Evolutionary conservation across 2,113 vertebrate genomes (phyloP).

Genomic region (Papio anubis): DNA sequence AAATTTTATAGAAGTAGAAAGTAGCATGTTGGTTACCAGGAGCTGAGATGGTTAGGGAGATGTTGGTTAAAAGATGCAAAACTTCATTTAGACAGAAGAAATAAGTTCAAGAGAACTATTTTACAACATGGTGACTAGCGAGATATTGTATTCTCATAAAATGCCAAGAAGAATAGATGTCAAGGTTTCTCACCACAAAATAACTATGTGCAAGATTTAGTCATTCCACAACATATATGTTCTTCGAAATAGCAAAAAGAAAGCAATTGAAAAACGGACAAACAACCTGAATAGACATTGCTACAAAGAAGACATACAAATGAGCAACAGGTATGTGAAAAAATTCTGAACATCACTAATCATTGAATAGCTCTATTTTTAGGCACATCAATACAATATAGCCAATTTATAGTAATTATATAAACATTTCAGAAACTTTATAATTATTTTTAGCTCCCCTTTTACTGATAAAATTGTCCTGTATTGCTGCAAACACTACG

Average conservation of each 20-base stretch:
- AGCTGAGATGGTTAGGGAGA: background rate
- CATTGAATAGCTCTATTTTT: background rate
- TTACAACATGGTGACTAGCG: background rate
- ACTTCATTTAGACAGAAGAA: background rate
- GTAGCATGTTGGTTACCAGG: background rate
- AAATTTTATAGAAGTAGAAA: background rate
- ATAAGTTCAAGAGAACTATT: background rate
- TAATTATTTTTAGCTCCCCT: background rate
- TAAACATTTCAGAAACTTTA: background rate
- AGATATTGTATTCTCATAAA: background rate
- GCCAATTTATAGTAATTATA: background rate
- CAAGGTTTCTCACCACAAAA: background rate
- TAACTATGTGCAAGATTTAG: background rate
- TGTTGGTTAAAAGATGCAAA: background rate
- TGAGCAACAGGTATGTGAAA: too few relatives aligned
- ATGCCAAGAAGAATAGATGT: background rate
- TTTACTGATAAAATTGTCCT: constrained; percentile 10
- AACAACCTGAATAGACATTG: too few relatives aligned
- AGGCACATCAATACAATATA: background rate
- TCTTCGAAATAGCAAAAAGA: background rate
- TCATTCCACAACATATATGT: background rate
- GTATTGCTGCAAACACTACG: background rate
- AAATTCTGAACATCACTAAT: too few relatives aligned
- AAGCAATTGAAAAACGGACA: too few relatives aligned
- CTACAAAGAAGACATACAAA: too few relatives aligned